Evolutionary conservation across 1,140 invertebrate genomes (phyloP).

Genomic region (Sinella curviseta): DNA sequence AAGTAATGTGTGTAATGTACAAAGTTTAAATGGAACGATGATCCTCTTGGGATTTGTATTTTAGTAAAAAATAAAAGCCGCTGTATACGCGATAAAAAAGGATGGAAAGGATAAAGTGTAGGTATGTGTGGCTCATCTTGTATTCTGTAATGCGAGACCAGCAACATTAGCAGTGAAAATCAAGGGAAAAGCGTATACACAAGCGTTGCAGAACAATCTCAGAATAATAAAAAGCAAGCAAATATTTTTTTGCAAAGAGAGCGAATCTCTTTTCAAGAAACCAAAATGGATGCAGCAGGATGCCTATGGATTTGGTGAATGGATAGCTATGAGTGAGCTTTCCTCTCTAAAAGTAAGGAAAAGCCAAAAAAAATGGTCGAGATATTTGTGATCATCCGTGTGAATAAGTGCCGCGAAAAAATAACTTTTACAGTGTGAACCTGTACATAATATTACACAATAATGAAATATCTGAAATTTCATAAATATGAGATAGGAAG

Average conservation of each 20-base stretch:
- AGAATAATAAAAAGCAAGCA: too few relatives aligned
- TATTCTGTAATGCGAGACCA: not conserved
- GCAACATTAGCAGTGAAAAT: not conserved
- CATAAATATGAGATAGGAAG: not conserved
- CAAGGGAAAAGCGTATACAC: not conserved
- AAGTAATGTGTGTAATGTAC: not conserved
- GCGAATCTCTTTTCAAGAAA: too few relatives aligned
- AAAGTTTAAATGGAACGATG: not conserved
- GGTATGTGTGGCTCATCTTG: too few relatives aligned
- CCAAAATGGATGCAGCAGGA: too few relatives aligned
- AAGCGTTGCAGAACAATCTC: too few relatives aligned
- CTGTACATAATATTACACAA: not conserved
- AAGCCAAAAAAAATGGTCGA: not conserved
- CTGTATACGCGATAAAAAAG: not conserved
- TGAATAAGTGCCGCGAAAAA: conserved; percentile 9
- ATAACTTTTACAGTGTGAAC: not conserved
- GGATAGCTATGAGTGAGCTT: too few relatives aligned
- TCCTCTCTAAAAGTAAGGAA: not conserved
- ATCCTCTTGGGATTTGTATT: not conserved
- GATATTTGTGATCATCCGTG: conserved; percentile 13
- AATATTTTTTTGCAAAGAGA: not conserved
- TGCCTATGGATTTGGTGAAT: too few relatives aligned
- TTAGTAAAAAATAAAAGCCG: too few relatives aligned
- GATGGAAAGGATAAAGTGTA: too few relatives aligned
- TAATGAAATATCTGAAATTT: not conserved